phyloP scores from a whole-genome alignment of 2,113 vertebrate species.

The Rhabdornis inornatus region DNA sequence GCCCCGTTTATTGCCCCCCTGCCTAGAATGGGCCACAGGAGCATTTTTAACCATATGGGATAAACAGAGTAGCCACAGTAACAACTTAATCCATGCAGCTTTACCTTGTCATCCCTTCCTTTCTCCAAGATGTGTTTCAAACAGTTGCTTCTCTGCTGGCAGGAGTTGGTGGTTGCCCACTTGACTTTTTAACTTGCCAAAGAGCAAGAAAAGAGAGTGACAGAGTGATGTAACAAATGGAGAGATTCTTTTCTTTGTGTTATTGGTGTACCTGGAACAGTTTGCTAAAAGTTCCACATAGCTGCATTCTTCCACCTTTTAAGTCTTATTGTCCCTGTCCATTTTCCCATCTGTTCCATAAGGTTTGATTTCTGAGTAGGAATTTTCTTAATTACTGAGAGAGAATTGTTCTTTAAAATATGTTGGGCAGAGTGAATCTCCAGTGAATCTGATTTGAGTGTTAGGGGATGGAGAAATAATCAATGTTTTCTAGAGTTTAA shows the following conservation, averaged over 20 bases:
- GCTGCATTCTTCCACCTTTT: neutral
- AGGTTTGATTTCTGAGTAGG: neutral
- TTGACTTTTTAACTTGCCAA: neutral
- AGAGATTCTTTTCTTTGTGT: neutral
- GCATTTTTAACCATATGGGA: neutral
- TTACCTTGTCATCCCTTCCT: neutral
- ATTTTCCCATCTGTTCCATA: neutral
- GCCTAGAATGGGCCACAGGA: neutral
- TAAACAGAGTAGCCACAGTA: neutral
- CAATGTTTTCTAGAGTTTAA: neutral
- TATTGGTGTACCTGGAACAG: neutral
- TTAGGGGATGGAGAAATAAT: neutral
- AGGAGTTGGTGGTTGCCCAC: neutral
- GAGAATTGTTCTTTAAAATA: neutral
- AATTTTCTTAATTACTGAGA: neutral
- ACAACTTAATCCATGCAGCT: neutral
- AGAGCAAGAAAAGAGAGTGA: neutral
- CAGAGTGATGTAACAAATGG: accelerated
- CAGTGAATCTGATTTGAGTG: neutral
- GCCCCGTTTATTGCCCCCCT: neutral
- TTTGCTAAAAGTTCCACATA: neutral
- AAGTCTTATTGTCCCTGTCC: neutral
- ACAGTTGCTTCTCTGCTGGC: neutral
- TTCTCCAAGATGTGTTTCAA: neutral
- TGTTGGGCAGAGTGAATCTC: neutral